Base-by-base conservation (phyloP, 2,797 vertebrate species). In the Morus bassanus region DNA sequence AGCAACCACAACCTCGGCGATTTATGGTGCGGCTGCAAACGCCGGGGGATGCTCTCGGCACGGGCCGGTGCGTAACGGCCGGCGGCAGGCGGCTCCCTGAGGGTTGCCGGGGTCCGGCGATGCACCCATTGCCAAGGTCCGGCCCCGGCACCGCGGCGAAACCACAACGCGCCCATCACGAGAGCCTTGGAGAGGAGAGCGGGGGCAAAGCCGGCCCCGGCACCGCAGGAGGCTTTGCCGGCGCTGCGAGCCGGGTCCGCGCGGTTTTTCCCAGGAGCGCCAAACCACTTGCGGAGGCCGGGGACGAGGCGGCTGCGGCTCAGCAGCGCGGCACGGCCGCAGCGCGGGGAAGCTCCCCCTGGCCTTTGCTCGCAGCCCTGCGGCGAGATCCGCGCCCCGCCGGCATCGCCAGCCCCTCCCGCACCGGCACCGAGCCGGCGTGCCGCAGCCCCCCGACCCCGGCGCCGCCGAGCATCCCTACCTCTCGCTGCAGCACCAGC, bases 401-500 rank as follows among this genome's bases (percentile, higher is more conserved):
- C 22, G 5, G 43, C 23, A 35, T 11, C 35, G 10, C 57, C 45
- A 14, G 6, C 27, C 57, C 45, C 35, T 31, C 43, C 24, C 9
- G 24, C 9, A 6, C 24, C 23, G 16, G 59, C 23, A 15, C 53
- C 7, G 7, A 7, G 24, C 54, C 19, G n/a, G 41, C 6, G 25
- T 21, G 41, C 77, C 21, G 8, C 27, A 10, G 41, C 10, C 27
- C 10, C 23, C 33, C 17, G 8, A 10, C 19, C 30, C 39, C 41
- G 7, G 8, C 37, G 3, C 14, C 27, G 27, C 35, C n/a, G 21
- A 9, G 41, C 31, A 10, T 41, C 45, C 98, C 97, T 98, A 99
- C 99, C 99, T 99, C 99, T 80, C 99, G 97, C 88, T 99, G 99
- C 93, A 99, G 97, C 93, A 99, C 99, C 96, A 99, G 98, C 96